Evolutionary conservation across 1,140 invertebrate genomes (phyloP), one percentile per base, ranked within the genome.

Genomic region (Cheumatopsyche charites): DNA sequence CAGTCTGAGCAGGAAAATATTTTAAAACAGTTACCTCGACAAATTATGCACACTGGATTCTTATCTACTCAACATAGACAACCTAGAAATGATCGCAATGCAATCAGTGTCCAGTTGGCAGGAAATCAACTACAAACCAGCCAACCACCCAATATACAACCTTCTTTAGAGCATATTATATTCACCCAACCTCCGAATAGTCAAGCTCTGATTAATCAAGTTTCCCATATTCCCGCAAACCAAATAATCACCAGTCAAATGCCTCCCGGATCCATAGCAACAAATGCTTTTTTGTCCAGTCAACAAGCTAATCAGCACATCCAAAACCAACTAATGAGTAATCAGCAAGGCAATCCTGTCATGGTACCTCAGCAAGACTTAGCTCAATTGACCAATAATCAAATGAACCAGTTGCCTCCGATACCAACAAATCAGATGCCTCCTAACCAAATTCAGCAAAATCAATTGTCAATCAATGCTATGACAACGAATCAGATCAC

Each of bases 401-500:
- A 58, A 23, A 6, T 67, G 17, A 67, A 42, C 65, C 70, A 75
- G 36, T 58, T 75, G 42, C 70, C 74, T 52, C 70, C 70, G 7
- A 66, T 62, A 12, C 13, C 61, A n/a, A 3, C 23, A 17, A 67
- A 71, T 52, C 62, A 71, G 17, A 70, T 75, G 25, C 36, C 66
- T n/a, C 43, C 61, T 11, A 58, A 66, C 58, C 66, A 70, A 41
- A 52, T 49, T 42, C 55, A 29, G 11, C 23, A 23, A 17, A 68
- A 55, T 23, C 47, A 58, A 42, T 11, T 68, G 17, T 47, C 52
- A 17, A n/a, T 42, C 5, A 47, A 45, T 67, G 45, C 65, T 19
- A 49, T 55, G 45, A 41, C 36, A 15, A n/a, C 61, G 15, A 61
- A 61, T 47, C 52, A 62, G 21, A 6, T 69, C n/a, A 13, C 65